Conservation (phyloP, 2,888 invertebrate genomes). For the Erebia palarica region DNA sequence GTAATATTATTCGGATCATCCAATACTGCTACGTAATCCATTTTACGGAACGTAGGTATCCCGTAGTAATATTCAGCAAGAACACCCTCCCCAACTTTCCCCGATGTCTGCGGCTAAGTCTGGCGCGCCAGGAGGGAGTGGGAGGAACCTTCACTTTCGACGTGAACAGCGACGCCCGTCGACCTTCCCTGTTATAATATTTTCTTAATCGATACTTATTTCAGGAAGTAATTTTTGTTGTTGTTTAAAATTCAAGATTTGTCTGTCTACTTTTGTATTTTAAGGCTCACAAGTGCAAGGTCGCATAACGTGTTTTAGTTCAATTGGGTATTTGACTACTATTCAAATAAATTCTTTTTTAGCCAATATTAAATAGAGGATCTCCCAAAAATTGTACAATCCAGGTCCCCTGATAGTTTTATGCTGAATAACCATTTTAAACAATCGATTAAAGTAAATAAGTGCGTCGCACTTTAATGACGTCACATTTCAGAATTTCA, state of each 20-base stretch:
- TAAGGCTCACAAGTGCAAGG: not conserved
- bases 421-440: no score
- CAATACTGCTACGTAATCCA: conserved; percentile 20
- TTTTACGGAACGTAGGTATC: conserved; percentile 29
- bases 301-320: no score
- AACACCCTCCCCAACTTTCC: conserved; percentile 47
- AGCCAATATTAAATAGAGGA: no score
- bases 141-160: conserved; percentile 67
- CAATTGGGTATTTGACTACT: no score
- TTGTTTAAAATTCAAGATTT: not conserved
- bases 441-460: no score
- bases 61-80: conserved; percentile 21
- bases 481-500: no score
- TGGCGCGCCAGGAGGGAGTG: conserved; percentile 46
- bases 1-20: conserved; percentile 21
- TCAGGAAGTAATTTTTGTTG: not conserved
- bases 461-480: no score
- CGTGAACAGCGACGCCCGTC: conserved; percentile 49
- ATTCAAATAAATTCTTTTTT: no score
- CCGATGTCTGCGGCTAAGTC: conserved; percentile 60
- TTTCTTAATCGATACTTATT: conserved; percentile 30
- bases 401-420: no score
- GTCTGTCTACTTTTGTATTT: not conserved
- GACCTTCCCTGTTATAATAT: conserved; percentile 52
- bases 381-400: no score